phyloP scores from a whole-genome alignment of 2,113 vertebrate genomes.

The Cavia aperea region DNA sequence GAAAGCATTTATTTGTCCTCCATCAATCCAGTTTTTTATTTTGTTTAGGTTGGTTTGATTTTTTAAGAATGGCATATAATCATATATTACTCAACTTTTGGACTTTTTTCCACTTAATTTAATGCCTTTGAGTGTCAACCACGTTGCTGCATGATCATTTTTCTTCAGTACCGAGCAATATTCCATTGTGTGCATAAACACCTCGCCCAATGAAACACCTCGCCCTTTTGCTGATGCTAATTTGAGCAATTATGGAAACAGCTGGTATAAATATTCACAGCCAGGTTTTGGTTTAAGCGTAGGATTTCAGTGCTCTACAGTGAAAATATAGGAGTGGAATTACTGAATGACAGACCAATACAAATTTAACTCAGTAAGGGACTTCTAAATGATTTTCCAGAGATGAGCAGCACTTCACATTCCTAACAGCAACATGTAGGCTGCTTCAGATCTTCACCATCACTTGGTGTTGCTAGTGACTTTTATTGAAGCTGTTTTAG shows the following conservation, averaged over 20 bases:
- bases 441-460: not conserved
- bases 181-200: not conserved
- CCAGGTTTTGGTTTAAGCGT: not conserved
- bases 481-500: conserved; percentile 15
- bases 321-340: not conserved
- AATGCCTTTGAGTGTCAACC: not conserved
- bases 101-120: not conserved
- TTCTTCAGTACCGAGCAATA: not conserved
- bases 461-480: not conserved
- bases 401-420: not conserved
- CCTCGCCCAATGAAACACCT: not conserved
- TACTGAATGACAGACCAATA: not conserved
- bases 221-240: not conserved
- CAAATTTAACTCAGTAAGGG: not conserved
- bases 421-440: not conserved
- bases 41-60: not conserved
- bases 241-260: not conserved
- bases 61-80: not conserved
- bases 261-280: not conserved
- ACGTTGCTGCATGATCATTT: not conserved
- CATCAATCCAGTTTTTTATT: not conserved
- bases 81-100: not conserved
- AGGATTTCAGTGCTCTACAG: not conserved
- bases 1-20: not conserved
- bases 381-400: not conserved